These are phyloP conservation scores for Protosalanx chinensis DNA, from an alignment of 2,797 vertebrate genomes.

Conservation along the genomic window DNA sequence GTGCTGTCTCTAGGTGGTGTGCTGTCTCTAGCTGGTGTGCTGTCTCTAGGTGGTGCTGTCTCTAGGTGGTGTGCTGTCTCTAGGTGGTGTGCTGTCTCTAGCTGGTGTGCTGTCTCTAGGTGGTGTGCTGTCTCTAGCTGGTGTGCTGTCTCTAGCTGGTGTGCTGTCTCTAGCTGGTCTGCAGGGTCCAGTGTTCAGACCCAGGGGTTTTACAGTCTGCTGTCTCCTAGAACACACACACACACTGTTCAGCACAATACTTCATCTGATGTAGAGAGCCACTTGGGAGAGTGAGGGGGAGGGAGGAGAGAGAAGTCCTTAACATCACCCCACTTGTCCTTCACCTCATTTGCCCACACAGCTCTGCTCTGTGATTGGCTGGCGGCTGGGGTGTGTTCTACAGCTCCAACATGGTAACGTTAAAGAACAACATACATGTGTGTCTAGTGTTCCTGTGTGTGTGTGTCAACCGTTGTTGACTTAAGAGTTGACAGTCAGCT, in stretches of 20 bases:
- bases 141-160: background rate
- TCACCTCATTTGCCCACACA: constrained; percentile 43
- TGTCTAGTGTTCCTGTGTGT: constrained; percentile 11
- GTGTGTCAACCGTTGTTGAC: background rate
- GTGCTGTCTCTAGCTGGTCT: background rate
- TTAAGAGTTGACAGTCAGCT: constrained; percentile 26
- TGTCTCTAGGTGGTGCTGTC: too few relatives aligned
- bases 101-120: too few relatives aligned
- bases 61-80: too few relatives aligned
- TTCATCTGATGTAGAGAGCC: constrained; percentile 6
- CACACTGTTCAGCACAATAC: background rate
- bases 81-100: too few relatives aligned
- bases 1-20: too few relatives aligned
- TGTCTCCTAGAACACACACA: constrained; percentile 8
- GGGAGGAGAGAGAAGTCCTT: constrained; percentile 1
- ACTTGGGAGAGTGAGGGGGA: constrained; percentile 11
- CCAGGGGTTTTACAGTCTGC: background rate
- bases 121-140: background rate
- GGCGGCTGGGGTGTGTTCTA: constrained; percentile 48
- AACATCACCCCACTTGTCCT: constrained; percentile 37
- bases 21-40: too few relatives aligned
- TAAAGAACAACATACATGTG: background rate
- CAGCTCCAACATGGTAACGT: constrained; percentile 55
- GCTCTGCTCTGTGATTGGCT: constrained; percentile 59
- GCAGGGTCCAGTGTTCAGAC: too few relatives aligned